Base-by-base conservation (phyloP, 2,113 vertebrate genomes). In the Crypturellus undulatus region DNA sequence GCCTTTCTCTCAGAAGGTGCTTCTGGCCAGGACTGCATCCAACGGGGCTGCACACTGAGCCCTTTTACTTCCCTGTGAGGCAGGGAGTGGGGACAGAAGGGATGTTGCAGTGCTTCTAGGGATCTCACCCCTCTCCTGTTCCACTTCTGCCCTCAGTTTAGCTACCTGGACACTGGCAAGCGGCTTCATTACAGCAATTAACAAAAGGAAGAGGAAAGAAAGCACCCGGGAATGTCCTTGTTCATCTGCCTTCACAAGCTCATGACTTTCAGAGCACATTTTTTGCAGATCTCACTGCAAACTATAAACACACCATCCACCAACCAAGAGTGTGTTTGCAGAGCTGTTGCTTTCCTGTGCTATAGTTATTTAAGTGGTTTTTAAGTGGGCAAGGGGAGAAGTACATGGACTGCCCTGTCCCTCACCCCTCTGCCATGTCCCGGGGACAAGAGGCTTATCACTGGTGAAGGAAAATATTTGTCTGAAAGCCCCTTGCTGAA, bases 221-320 rank as follows among this genome's bases (percentile, higher is more conserved):
- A 58, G 54, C 17, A 10, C 25, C 54, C 10, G 5, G 54, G 54
- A 58, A 58, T 32, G 54, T 32, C 54, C 28, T 58, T 58, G 28
- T 58, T 58, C 54, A 9, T 58, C 18, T 58, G 28, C 17, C 84
- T 54, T 36, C 19, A 6, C 2, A 6, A 0, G 0, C 22, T 51
- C 65, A 32, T 19, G 34, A 26, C 25, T 9, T 36, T 63, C 2
- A 0, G 0, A 1, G 43, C 15, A 30, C 15, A 1, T 5, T 38
- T 62, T 2, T 0, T 19, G 52, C 40, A 20, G 34, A 13, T 12
- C 77, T 52, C 54, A 9, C 32, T 45, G 30, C 34, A 19, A 64
- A 24, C 9, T 25, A 42, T 2, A 73, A 79, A 47, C 11, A 28
- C 1, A 1, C 26, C 1, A 0, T 52, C 38, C 43, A 22, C 4